Base-by-base conservation (phyloP, 2,888 invertebrate species). In the Spicauda simplicius region DNA sequence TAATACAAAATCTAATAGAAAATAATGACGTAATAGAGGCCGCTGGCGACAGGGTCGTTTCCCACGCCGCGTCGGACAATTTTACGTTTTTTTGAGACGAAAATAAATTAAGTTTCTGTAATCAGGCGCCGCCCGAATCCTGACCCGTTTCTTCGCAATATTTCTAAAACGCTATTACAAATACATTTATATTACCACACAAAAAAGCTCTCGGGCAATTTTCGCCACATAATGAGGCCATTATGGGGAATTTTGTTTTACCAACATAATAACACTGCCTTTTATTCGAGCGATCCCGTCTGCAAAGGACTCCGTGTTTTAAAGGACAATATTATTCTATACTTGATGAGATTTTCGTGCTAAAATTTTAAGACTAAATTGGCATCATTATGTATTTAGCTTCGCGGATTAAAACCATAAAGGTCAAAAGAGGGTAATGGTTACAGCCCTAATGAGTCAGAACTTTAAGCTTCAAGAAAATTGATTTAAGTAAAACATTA, bases 141-240 rank as follows among this genome's bases (percentile, higher is more conserved):
- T 89, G 88, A 82, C 86, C 88, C 86, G 90, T 82, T 90, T 84
- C 91, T 87, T 91, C 81, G 92, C 92, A 90, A 91, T 93, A 91
- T 92, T 88, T 92, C 91, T 92, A 91, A 90, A 92, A 91, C 69
- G 91, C 92, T 92, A 91, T 91, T 91, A 91, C 93, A 92, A 92
- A 93, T 91, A 92, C 92, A 91, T 92, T 92, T 91, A 92, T 92
- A 91, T 88, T 83, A 86, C 87, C 84, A 80, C 88, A 90, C 90
- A 92, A 93, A 93, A 91, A 91, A 92, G 83, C 85, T 91, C 88
- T 90, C 86, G 87, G 82, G 87, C 93, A 93, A 93, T 93, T 93
- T 93, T 92, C 93, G 93, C 93, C 92, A 92, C 88, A 91, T 93
- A 93, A 93, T 93, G 88, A 92, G 92, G 89, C 92, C 87, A 93